Evolutionary conservation across 2,888 invertebrate species (phyloP).

Genomic region (Elegia similella): DNA sequence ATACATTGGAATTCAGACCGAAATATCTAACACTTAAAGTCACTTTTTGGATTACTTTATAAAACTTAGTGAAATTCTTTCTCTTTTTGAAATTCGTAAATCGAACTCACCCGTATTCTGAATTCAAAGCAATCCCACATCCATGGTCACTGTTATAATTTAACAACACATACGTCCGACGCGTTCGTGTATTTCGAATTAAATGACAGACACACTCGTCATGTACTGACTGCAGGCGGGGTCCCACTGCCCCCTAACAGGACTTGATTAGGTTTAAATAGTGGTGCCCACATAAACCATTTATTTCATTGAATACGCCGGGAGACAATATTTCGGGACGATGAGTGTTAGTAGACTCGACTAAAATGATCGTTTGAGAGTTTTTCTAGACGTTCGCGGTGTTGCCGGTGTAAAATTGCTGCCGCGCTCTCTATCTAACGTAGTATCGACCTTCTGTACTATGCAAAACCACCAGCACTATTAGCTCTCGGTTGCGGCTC

Average conservation of each 20-base stretch:
- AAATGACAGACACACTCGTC: constrained; percentile 33
- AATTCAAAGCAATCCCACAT: constrained; percentile 14
- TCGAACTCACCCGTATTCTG: not conserved
- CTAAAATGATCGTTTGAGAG: not conserved
- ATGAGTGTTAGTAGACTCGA: constrained; percentile 21
- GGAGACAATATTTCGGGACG: constrained; percentile 51
- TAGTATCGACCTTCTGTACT: not conserved
- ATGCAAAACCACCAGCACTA: not conserved
- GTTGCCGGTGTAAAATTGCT: not conserved
- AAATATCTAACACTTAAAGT: not conserved
- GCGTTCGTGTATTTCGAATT: constrained; percentile 16
- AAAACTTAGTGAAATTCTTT: not conserved
- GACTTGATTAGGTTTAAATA: constrained; percentile 86
- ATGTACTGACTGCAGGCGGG: constrained; percentile 65
- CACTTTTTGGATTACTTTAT: not conserved
- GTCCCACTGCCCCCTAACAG: constrained; percentile 82
- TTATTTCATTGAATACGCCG: constrained; percentile 77
- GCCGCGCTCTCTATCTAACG: not conserved
- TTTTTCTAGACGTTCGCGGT: not conserved
- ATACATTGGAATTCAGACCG: not conserved
- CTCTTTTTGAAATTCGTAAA: not conserved
- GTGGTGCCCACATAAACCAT: constrained; percentile 81
- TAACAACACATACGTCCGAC: constrained; percentile 18
- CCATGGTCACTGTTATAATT: constrained; percentile 8
- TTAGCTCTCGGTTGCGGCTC: too few species aligned